These are phyloP conservation scores for Epinephelus coioides DNA, from an alignment of 2,797 vertebrate species.

Conservation along the genomic window DNA sequence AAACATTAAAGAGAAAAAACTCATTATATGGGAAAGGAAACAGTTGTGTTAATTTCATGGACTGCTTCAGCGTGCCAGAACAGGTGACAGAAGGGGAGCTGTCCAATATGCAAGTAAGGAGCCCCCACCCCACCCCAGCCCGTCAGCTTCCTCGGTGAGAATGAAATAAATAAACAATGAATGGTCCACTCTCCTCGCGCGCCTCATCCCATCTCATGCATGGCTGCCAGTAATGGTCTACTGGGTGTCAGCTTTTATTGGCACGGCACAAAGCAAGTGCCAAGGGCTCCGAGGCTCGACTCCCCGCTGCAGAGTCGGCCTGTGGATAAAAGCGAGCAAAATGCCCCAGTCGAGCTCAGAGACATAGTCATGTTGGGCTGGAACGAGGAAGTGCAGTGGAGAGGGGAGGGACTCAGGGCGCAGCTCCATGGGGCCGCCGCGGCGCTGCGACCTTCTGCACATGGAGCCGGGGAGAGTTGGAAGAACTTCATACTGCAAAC, in stretches of 20 bases:
- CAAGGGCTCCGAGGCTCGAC: constrained; percentile 83
- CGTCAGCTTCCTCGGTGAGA: constrained; percentile 73
- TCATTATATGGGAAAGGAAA: constrained; percentile 58
- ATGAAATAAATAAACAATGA: constrained; percentile 90
- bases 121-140: constrained; percentile 19
- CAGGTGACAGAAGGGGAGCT: constrained; percentile 81
- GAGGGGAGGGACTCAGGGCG: constrained; percentile 91
- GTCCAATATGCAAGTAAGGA: constrained; percentile 72
- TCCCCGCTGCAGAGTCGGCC: constrained; percentile 81
- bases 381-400: constrained; percentile 94
- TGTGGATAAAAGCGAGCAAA: constrained; percentile 90
- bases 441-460: constrained; percentile 87
- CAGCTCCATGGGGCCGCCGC: constrained; percentile 89
- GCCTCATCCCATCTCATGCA: constrained; percentile 91
- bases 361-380: constrained; percentile 90
- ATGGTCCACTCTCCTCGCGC: constrained; percentile 84
- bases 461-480: constrained; percentile 90
- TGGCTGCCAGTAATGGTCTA: constrained; percentile 89
- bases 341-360: constrained; percentile 84
- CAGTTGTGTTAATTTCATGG: constrained; percentile 75
- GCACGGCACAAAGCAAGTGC: constrained; percentile 88
- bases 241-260: constrained; percentile 90
- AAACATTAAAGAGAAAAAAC: constrained; percentile 20
- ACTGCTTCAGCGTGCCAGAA: constrained; percentile 73
- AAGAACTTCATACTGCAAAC: constrained; percentile 90